Evolutionary conservation across 2,113 vertebrate species (phyloP), one percentile per base, ranked within the genome.

Genomic region (Cololabis saira): DNA sequence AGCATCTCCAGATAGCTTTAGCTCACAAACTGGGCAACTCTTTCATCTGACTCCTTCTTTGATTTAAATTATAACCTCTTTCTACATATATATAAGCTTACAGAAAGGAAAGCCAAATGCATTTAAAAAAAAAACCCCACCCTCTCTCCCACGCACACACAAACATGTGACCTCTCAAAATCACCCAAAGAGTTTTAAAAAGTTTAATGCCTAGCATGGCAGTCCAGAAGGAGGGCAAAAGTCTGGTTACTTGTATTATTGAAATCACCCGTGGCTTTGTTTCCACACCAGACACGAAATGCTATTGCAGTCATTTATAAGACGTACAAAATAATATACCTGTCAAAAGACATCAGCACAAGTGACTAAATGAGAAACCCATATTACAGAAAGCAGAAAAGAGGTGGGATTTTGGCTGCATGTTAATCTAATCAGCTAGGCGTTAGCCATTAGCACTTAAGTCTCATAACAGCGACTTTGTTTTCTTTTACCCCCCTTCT

Each of bases 341-440:
- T 56, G 51, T 71, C 67, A 61, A 55, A 68, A 37, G 47, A 61
- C 62, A 61, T 58, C 8, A 42, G 1, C 45, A 65, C 3, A 11
- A 67, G 17, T 37, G 45, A 61, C 51, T 64, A 18, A 70, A 82
- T 84, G 79, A 19, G 67, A 83, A 81, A 70, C 51, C 67, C 87
- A 73, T 19, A 71, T 27, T 14, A 45, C 41, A 68, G 42, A 72
- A 17, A 59, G 45, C 24, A 74, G 50, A 33, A 69, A 65, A 59
- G 40, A 42, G 27, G 43, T 43, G 49, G 9, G 37, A 19, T 52
- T 61, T 42, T 61, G 52, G 42, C 15, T 27, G 3, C 44, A 59
- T 84, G 80, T 48, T 82, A 80, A 82, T 82, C 47, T 73, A 78
- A 85, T 88, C 78, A 87, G 56, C 61, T 60, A 70, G 75, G 65